Percentiles rank a stretch among this genome's conserved stretches.
phyloP scores from a whole-genome alignment of 2,113 vertebrate genomes.

The Oxyruncus cristatus region DNA sequence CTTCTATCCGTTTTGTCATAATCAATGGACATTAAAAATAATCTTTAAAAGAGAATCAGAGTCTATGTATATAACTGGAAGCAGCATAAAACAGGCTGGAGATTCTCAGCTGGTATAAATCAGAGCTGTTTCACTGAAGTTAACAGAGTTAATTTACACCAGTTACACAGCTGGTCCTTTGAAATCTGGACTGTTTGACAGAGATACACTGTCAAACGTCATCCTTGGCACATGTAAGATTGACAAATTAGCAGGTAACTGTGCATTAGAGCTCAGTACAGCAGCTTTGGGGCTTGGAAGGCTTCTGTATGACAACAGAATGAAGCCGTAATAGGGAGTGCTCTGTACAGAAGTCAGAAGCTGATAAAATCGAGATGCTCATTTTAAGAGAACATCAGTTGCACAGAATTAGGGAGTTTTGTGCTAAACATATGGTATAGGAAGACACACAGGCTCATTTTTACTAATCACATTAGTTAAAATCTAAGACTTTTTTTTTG shows the following conservation, averaged over 20 bases:
- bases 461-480: background rate
- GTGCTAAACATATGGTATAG: background rate
- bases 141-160: background rate
- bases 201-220: background rate
- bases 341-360: background rate
- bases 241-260: background rate
- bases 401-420: background rate
- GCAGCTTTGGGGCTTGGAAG: background rate
- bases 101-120: background rate
- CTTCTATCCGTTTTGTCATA: background rate
- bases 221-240: background rate
- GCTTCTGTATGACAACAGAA: background rate
- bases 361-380: background rate
- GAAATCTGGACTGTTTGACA: background rate
- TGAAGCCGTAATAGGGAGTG: background rate
- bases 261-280: background rate
- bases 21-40: background rate
- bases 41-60: background rate
- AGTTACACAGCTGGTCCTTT: background rate
- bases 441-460: background rate
- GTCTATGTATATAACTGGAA: background rate
- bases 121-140: background rate
- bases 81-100: background rate
- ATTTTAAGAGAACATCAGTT: background rate
- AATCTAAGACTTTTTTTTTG: background rate